Base-by-base conservation (phyloP, 2,797 vertebrate genomes). In the Pterois miles region DNA sequence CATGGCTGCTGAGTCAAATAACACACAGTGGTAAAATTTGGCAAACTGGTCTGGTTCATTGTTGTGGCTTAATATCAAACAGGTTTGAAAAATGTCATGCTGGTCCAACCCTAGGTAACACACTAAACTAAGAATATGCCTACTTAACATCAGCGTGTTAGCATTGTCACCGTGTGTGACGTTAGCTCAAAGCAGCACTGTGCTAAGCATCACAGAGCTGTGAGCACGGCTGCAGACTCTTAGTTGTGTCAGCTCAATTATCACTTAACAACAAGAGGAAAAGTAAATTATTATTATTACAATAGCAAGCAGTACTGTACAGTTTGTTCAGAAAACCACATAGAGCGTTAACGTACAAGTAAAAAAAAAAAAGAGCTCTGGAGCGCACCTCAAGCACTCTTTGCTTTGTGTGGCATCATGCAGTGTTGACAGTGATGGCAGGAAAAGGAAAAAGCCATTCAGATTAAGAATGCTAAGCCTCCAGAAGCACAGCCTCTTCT, bases 401-500 rank as follows among this genome's bases (percentile, higher is more conserved):
- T 52, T 65, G 80, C 36, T 86, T 87, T 89, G 68, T 80, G 57
- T 56, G 38, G 73, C 82, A 3, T 54, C 76, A 74, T 34, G 73
- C 12, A 5, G 52, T 74, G 78, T 68, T 83, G 79, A 87, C 76
- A 82, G 66, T 43, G 82, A 83, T 22, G 18, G 79, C 18, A 60
- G 79, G 70, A 87, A 90, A 63, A 89, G 75, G 73, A 81, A 83
- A 73, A 85, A 88, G 73, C 67, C 71, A 75, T 84, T 91, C 74
- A 89, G 85, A 86, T 90, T 91, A 88, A 83, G 77, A 90, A 85
- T 70, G 78, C 80, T 91, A 92, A 85, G 53, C 87, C 82, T 70
- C 66, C 57, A 48, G 82, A 89, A 81, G 82, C 79, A 73, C 71
- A 79, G 65, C 74, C 76, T 80, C 84, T 74, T 82, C 80, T 83